These are phyloP conservation scores for Sceliomorpha sp. DNA, from an alignment of 2,888 invertebrate genomes.

Conservation along the genomic window DNA sequence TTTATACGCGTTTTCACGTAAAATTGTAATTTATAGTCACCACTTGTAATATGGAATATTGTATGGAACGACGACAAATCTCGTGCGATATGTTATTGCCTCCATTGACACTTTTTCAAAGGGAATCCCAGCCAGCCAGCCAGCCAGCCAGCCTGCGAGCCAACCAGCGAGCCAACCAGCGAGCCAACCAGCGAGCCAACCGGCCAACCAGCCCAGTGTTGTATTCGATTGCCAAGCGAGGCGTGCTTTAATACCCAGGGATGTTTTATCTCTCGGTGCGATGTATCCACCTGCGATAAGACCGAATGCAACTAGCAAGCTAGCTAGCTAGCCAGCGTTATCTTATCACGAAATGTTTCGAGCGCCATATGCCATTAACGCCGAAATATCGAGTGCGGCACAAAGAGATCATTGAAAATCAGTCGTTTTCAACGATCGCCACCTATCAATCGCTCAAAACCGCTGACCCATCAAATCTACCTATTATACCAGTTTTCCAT, in stretches of 20 bases:
- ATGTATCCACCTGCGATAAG: constrained; percentile 63
- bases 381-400: constrained; percentile 61
- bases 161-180: no score
- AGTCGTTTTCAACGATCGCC: constrained; percentile 2
- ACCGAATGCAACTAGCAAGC: constrained; percentile 62
- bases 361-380: constrained; percentile 68
- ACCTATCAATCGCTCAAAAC: background rate
- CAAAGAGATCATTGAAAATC: constrained; percentile 57
- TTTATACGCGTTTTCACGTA: constrained; percentile 1
- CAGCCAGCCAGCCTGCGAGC: no score
- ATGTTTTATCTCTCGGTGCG: constrained; percentile 34
- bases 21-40: constrained; percentile 14
- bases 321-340: constrained; percentile 60
- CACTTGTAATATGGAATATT: constrained; percentile 20
- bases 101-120: constrained; percentile 39
- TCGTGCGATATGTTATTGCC: constrained; percentile 25
- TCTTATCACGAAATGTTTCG: constrained; percentile 68
- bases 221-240: constrained; percentile 14
- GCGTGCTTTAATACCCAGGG: constrained; percentile 27
- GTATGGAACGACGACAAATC: constrained; percentile 21
- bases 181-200: no score
- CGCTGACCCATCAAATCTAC: no score
- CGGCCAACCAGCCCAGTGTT: background rate
- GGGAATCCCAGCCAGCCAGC: constrained; percentile 9
- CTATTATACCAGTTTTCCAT: no score